Base-by-base conservation (phyloP, 2,888 invertebrate species). In the Harpagoxenus sublaevis region DNA sequence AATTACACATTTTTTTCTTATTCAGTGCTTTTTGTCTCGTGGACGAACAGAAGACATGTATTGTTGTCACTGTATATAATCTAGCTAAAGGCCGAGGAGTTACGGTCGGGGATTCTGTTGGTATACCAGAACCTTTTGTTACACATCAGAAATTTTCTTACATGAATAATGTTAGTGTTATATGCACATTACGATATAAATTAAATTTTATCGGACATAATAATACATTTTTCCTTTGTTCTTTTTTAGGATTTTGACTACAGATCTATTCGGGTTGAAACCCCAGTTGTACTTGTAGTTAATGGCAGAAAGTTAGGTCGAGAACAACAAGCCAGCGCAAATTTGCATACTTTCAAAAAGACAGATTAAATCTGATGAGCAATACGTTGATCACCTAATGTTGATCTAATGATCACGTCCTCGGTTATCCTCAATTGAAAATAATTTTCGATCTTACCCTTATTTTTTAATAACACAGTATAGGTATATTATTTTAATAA, bases 21-120 rank as follows among this genome's bases (percentile, higher is more conserved):
- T 96, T 15, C 95, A 98, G 98, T 94, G 97, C 98, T 55, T 98
- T 98, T 95, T 98, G 98, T 92, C 95, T 98, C 93, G 96, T 98
- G 65, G 98, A 98, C 95, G 96, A 96, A 89, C 96, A 97, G 82
- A 96, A 96, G 95, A 95, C 96, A 1, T 98, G 98, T 93, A 95
- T 97, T 70, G 96, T 97, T 31, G 98, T 98, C 85, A 97, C 97
- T 0, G 97, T 98, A 66, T 98, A 98, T 95, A 98, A 98, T 96
- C 96, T 98, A 95, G 97, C 97, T 9, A 96, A 97, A 92, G 98
- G 98, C 0, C 97, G 97, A 93, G 98, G 98, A 62, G 97, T 97
- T 77, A 97, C 98, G 86, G 97, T 98, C 84, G 98, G 98, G 1
- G 98, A 98, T 95, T 96, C 97, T 45, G 97, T 98, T 18, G 97